Evolutionary conservation across 2,797 vertebrate genomes (phyloP).

Genomic region (Labeo calbasu): DNA sequence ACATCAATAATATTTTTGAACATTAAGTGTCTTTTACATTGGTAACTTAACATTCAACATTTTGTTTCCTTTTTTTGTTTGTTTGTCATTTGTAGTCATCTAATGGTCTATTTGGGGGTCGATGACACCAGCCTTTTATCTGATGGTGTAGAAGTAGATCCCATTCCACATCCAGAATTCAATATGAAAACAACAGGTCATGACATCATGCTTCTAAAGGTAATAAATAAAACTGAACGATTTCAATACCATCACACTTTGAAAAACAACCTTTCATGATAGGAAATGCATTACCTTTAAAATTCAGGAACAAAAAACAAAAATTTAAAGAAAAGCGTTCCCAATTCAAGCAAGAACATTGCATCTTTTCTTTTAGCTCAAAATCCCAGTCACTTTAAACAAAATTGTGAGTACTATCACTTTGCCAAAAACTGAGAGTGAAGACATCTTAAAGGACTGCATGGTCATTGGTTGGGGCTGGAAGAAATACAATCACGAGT

Average conservation of each 20-base stretch:
- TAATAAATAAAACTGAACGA: constrained; percentile 23
- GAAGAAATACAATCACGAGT: rapidly evolving
- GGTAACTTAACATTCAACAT: too few species aligned
- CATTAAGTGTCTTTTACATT: too few species aligned
- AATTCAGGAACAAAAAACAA: neutral
- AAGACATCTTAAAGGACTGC: constrained; percentile 33
- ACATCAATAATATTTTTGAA: too few species aligned
- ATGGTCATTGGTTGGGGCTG: constrained; percentile 65
- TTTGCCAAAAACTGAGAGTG: neutral
- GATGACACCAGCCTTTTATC: rapidly evolving
- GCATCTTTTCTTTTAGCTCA: neutral
- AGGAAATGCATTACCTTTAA: neutral
- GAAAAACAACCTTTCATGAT: neutral
- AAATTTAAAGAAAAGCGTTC: neutral
- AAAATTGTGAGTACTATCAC: constrained; percentile 27
- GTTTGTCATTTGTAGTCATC: constrained; percentile 17
- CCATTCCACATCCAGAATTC: constrained; percentile 45
- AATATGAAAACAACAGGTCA: rapidly evolving
- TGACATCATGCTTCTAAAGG: constrained; percentile 74
- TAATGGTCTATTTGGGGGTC: constrained; percentile 56
- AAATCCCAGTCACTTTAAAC: constrained; percentile 27
- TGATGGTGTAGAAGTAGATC: rapidly evolving
- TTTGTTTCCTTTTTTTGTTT: too few species aligned
- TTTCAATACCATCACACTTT: neutral
- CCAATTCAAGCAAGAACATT: neutral